phyloP scores from a whole-genome alignment of 2,888 invertebrate species.

The Tetheella fluctuosa region DNA sequence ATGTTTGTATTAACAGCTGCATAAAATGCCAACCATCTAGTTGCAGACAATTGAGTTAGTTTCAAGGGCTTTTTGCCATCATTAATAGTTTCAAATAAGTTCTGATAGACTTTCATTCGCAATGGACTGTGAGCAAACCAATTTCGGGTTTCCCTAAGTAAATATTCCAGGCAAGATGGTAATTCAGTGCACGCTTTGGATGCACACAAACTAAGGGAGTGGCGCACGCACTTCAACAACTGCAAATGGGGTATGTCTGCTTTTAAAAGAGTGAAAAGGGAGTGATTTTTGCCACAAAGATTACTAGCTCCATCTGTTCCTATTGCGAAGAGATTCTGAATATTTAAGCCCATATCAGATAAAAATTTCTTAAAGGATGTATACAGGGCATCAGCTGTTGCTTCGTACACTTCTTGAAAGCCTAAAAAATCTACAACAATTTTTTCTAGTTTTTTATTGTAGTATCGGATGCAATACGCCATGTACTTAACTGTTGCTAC shows the following conservation, averaged over 20 bases:
- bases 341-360: slow-evolving; percentile 14
- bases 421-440: too few species aligned
- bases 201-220: slow-evolving; percentile 24
- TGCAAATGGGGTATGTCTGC: slow-evolving; percentile 20
- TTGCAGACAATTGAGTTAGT: slow-evolving; percentile 11
- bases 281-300: slow-evolving; percentile 27
- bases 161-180: slow-evolving; percentile 30
- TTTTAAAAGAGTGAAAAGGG: slow-evolving; percentile 25
- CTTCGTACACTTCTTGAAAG: slow-evolving; percentile 9
- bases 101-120: slow-evolving; percentile 31
- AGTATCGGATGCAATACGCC: background rate
- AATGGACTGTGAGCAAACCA: slow-evolving; percentile 41
- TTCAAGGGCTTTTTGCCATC: slow-evolving; percentile 18
- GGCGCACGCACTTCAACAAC: slow-evolving; percentile 19
- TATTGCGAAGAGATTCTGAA: slow-evolving; percentile 21
- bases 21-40: slow-evolving; percentile 17
- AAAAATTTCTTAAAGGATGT: too few species aligned
- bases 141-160: slow-evolving; percentile 34
- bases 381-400: too few species aligned
- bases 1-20: slow-evolving; percentile 22
- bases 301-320: slow-evolving; percentile 23
- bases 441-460: background rate
- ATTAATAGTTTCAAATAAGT: slow-evolving; percentile 33
- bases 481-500: slow-evolving; percentile 21
- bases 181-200: slow-evolving; percentile 24